A percentile compares a stretch with the other conserved stretches of the same genome.
Conservation (phyloP, 2,888 invertebrate species). For the Dyspetes luteomarginatus region DNA sequence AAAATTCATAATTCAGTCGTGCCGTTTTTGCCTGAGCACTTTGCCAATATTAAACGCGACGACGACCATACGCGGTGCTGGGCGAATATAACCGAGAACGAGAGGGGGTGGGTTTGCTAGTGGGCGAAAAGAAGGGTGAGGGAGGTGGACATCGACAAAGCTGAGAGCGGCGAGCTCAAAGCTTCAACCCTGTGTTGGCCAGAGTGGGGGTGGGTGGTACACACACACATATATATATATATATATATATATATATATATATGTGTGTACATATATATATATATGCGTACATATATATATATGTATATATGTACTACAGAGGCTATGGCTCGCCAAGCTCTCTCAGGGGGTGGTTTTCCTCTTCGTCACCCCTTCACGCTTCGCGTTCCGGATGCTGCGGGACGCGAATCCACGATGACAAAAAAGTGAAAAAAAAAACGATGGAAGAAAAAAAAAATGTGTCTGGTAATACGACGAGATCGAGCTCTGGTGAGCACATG, state of each 20-base stretch:
- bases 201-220: not conserved
- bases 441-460: slow-evolving; percentile 23
- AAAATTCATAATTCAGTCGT: slow-evolving; percentile 79
- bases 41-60: slow-evolving; percentile 81
- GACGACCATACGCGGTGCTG: slow-evolving; percentile 70
- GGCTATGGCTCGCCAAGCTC: not conserved
- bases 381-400: slow-evolving; percentile 35
- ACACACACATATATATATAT: not conserved
- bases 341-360: slow-evolving; percentile 43
- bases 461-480: slow-evolving; percentile 41
- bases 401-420: slow-evolving; percentile 1
- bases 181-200: slow-evolving; percentile 62
- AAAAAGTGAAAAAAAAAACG: slow-evolving; percentile 23
- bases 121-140: slow-evolving; percentile 19
- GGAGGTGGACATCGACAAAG: slow-evolving; percentile 76
- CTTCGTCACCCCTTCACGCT: slow-evolving; percentile 38
- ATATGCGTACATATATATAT: not conserved
- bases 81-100: slow-evolving; percentile 34
- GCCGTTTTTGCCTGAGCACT: slow-evolving; percentile 78
- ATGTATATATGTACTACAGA: not conserved
- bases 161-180: slow-evolving; percentile 77
- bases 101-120: slow-evolving; percentile 16
- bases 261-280: not conserved
- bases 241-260: not conserved
- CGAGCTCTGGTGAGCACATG: slow-evolving; percentile 16